A percentile compares a stretch with the other conserved stretches of the same genome.
These are phyloP conservation scores for Sitodiplosis mosellana DNA, from an alignment of 1,140 invertebrate species.

Conservation along the genomic window DNA sequence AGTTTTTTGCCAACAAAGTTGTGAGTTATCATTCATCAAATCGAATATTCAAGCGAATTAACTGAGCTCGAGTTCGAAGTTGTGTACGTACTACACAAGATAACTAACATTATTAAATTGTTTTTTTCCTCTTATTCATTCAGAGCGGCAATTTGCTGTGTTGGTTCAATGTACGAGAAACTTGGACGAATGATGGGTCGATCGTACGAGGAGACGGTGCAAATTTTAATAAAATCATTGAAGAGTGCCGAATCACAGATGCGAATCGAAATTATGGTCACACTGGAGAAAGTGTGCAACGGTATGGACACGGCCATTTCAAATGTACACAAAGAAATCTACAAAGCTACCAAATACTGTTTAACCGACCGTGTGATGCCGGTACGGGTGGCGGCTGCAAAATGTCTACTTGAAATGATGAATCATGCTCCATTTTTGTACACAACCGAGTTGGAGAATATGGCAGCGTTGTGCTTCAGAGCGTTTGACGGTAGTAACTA, in stretches of 20 bases:
- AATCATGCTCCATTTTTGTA: slow-evolving; percentile 75
- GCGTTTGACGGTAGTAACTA: slow-evolving; percentile 89
- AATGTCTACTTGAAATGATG: slow-evolving; percentile 80
- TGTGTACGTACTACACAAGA: too few relatives aligned
- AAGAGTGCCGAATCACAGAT: slow-evolving; percentile 91
- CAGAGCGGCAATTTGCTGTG: slow-evolving; percentile 89
- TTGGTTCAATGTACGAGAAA: slow-evolving; percentile 95
- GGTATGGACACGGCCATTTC: slow-evolving; percentile 78
- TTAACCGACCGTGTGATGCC: slow-evolving; percentile 79
- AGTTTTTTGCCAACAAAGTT: slow-evolving; percentile 82
- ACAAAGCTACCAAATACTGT: slow-evolving; percentile 69
- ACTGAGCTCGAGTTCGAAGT: not conserved
- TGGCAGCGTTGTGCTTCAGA: slow-evolving; percentile 75
- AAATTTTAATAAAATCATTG: slow-evolving; percentile 76
- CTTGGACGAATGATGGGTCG: slow-evolving; percentile 43
- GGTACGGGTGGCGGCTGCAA: slow-evolving; percentile 72
- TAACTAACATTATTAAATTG: too few relatives aligned
- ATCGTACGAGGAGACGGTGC: slow-evolving; percentile 79
- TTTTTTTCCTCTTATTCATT: slow-evolving; percentile 12
- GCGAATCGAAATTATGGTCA: slow-evolving; percentile 91
- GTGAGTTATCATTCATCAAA: slow-evolving; percentile 42
- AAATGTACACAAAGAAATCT: slow-evolving; percentile 81
- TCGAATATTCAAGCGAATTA: not conserved
- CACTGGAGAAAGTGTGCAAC: slow-evolving; percentile 76
- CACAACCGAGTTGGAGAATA: slow-evolving; percentile 74